A percentile compares a stretch with the other conserved stretches of the same genome.
Evolutionary conservation across 2,113 vertebrate genomes (phyloP).

Genomic region (Gobio gobio): DNA sequence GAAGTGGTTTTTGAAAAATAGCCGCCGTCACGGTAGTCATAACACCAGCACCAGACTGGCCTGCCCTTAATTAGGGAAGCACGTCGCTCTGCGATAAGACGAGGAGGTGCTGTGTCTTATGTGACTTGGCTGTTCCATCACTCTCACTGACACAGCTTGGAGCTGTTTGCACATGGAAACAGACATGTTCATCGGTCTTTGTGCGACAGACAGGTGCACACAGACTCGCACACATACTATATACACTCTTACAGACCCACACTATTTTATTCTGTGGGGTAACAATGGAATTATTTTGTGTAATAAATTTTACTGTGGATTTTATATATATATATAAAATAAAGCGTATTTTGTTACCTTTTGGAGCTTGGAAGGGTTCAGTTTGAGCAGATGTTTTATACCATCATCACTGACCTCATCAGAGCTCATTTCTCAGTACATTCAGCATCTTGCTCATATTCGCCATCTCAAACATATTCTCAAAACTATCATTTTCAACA

Average conservation of each 20-base stretch:
- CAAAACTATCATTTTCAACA: too few species aligned
- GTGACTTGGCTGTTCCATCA: constrained; percentile 48
- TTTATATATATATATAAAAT: too few species aligned
- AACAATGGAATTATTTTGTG: not conserved
- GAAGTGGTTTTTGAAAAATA: constrained; percentile 62
- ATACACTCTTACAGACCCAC: not conserved
- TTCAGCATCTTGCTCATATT: too few species aligned
- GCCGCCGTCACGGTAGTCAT: constrained; percentile 45
- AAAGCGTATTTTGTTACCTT: too few species aligned
- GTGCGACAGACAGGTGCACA: constrained; percentile 21
- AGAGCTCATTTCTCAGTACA: too few species aligned
- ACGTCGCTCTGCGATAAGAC: constrained; percentile 57
- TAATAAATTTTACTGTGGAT: too few species aligned
- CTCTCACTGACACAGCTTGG: constrained; percentile 50
- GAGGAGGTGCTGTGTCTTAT: constrained; percentile 58
- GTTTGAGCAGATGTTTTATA: too few species aligned
- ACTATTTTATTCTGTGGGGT: not conserved
- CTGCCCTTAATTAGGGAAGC: constrained; percentile 62
- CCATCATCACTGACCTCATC: too few species aligned
- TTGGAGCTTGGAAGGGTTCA: too few species aligned
- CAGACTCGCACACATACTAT: constrained; percentile 2
- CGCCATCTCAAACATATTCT: too few species aligned
- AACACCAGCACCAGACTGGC: constrained; percentile 36
- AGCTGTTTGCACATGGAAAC: constrained; percentile 46
- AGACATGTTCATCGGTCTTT: constrained; percentile 32